A percentile compares a stretch with the other conserved stretches of the same genome.
Evolutionary conservation across 2,888 invertebrate species (phyloP).

Genomic region (Chaetogeoica ovagalla): DNA sequence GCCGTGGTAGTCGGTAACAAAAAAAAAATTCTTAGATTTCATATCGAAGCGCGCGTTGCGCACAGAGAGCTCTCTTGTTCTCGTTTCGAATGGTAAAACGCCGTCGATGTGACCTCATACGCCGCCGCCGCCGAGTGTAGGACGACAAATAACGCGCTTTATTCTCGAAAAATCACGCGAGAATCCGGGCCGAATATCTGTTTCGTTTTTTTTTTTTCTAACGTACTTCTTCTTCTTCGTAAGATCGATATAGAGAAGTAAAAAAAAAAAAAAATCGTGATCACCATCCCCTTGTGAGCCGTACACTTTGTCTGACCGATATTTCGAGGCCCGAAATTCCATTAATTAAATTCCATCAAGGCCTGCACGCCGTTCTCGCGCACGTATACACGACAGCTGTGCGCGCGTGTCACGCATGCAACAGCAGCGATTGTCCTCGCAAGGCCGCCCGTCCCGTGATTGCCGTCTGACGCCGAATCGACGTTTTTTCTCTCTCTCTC

Average conservation of each 20-base stretch:
- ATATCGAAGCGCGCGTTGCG: not conserved
- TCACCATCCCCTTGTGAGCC: not conserved
- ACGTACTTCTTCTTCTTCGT: not conserved
- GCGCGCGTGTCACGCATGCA: slow-evolving; percentile 14
- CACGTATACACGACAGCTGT: not conserved
- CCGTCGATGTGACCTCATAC: slow-evolving; percentile 10
- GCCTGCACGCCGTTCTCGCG: slow-evolving; percentile 10
- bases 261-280: slow-evolving; percentile 5
- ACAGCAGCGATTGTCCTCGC: slow-evolving; percentile 13
- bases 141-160: not conserved
- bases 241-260: no score
- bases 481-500: not conserved
- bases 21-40: not conserved
- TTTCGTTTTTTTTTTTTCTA: no score
- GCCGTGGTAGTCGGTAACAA: no score
- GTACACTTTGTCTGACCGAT: not conserved
- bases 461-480: not conserved
- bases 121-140: not conserved
- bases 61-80: no score
- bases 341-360: slow-evolving; percentile 45
- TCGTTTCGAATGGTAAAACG: not conserved
- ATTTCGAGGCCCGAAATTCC: slow-evolving; percentile 23
- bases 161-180: not conserved
- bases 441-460: slow-evolving; percentile 12
- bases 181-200: slow-evolving; percentile 22